Base-by-base conservation (phyloP, 37 sponge, comb jelly and placozoan species). In the Oopsacas minuta region DNA sequence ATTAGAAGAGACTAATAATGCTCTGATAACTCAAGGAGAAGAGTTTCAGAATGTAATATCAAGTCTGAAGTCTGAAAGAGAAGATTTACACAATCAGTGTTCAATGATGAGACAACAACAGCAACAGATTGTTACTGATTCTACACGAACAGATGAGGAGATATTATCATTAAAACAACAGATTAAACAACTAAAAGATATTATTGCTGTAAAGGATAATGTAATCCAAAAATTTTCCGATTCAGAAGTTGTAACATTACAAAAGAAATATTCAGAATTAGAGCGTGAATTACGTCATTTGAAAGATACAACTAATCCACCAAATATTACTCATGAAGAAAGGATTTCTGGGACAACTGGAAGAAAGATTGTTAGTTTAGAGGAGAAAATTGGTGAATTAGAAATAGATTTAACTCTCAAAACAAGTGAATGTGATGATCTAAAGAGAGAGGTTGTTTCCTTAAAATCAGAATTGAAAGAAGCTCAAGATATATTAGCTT, bases 381-480 rank as follows among this genome's bases (percentile, higher is more conserved):
- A 3, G 22, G 28, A 61, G 28, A 10, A n/a, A 61, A 61, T 61
- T 12, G 75, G 28, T 32, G 75, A 61, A 61, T 61, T 61, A 34
- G 75, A 61, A 61, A 61, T 61, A 34, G 28, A 61, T n/a, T 25
- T 61, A 25, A 20, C 30, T 61, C 75, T 61, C 75, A n/a, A 61
- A 61, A n/a, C 20, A 34, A 61, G 75, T 61, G 75, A 61, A 61
- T 61, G 28, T 61, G 75, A 61, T 34, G 75, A 61, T 61, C 30
- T 61, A 3, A n/a, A 34, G 30, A 61, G 22, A 12, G 75, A 3
- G 30, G 75, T 61, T 61, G 30, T 34, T 61, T n/a, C 28, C 28
- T 3, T 61, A 12, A n/a, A n/a, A 61, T 3, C 75, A 20, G 75
- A 61, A 12, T 34, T 61, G 22, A 61, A 34, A 25, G 30, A 34